phyloP scores from a whole-genome alignment of 2,797 vertebrate species.

The Hozukius guyotensis region DNA sequence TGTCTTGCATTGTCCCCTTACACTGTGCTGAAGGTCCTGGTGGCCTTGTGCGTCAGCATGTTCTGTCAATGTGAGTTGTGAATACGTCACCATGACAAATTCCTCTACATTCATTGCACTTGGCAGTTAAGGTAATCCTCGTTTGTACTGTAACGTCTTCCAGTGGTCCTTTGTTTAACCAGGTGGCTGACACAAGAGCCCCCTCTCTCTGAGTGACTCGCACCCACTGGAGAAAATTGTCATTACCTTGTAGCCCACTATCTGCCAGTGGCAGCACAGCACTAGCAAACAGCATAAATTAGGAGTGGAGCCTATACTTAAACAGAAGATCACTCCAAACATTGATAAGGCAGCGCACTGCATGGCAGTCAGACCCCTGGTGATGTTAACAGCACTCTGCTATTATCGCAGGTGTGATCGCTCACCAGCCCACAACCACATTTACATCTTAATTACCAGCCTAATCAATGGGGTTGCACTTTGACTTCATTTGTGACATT shows the following conservation, averaged over 20 bases:
- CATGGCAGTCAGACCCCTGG: slow-evolving; percentile 72
- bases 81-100: slow-evolving; percentile 57
- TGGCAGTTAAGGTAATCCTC: slow-evolving; percentile 54
- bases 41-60: slow-evolving; percentile 26
- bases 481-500: slow-evolving; percentile 78
- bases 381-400: slow-evolving; percentile 75
- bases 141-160: slow-evolving; percentile 35
- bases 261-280: slow-evolving; percentile 43
- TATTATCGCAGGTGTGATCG: slow-evolving; percentile 84
- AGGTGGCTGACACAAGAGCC: slow-evolving; percentile 60
- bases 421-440: slow-evolving; percentile 75
- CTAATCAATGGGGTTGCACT: slow-evolving; percentile 82
- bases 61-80: slow-evolving; percentile 27
- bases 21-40: not conserved
- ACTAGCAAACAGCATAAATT: slow-evolving; percentile 64
- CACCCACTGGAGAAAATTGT: slow-evolving; percentile 62
- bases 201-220: slow-evolving; percentile 46
- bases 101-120: slow-evolving; percentile 52
- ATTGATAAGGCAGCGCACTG: slow-evolving; percentile 69
- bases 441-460: slow-evolving; percentile 86
- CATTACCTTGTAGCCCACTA: slow-evolving; percentile 50
- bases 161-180: slow-evolving; percentile 69
- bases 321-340: slow-evolving; percentile 73
- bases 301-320: slow-evolving; percentile 74
- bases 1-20: not conserved